Evolutionary conservation across 2,888 invertebrate genomes (phyloP), one percentile per base, ranked within the genome.

Genomic region (Mimumesa dahlbomi): DNA sequence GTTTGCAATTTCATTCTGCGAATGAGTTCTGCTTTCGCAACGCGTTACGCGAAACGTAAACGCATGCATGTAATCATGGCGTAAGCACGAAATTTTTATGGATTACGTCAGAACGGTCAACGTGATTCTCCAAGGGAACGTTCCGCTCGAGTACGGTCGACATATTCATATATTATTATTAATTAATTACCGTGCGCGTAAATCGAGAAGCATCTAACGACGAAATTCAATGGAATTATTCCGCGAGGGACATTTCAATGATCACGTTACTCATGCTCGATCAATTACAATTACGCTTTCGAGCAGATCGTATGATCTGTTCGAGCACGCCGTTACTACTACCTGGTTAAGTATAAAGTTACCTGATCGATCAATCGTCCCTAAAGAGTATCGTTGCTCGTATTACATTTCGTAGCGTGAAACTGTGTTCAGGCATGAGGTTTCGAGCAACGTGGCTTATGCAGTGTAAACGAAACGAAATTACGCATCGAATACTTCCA

Each of bases 361-460:
- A 74, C 74, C 38, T 34, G 69, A 62, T 74, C 73, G 58, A 74
- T 74, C 74, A 73, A 65, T 62, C 65, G 58, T 59, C 54, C 62
- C 54, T 54, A 54, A n/a, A 71, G 25, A 64, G 49, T 59, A 57
- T 67, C 64, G 45, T 73, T 73, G 52, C 61, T 58, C 73, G 68
- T 64, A 57, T 73, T 64, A 61, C 68, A 19, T 68, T 73, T 53
- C 68, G 48, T 40, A 57, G 43, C 34, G 54, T 52, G 64, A 71
- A 64, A 64, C 46, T 19, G 16, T 25, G 45, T 22, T 36, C 48
- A 7, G 53, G 34, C 34, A 58, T 50, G 34, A 31, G 22, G 43
- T 34, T 48, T 29, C 42, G 16, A 38, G 25, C 16, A 31, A 62
- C 34, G 40, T 43, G 13, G 29, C 6, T 46, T 36, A 43, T n/a